Evolutionary conservation across 1,140 invertebrate genomes (phyloP).

Genomic region (Procambarus clarkii): DNA sequence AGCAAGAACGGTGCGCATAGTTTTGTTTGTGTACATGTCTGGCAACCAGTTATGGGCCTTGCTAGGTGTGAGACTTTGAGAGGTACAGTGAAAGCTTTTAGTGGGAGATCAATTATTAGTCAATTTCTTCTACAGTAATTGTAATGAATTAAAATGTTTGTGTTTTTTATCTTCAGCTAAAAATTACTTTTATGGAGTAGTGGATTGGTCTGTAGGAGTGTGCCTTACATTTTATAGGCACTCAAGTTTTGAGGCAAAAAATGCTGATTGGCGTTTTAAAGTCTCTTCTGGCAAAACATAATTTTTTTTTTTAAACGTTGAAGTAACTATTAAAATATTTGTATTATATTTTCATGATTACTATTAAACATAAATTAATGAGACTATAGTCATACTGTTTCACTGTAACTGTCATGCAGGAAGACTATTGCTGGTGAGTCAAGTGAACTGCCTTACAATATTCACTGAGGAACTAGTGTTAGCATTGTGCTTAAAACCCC

Average conservation of each 20-base stretch:
- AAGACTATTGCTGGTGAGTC: neutral
- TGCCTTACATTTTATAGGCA: constrained; percentile 9
- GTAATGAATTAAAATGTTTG: neutral
- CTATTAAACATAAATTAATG: neutral
- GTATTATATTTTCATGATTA: neutral
- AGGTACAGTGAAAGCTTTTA: neutral
- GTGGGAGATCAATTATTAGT: neutral
- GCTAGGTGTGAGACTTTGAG: neutral
- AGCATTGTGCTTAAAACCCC: neutral
- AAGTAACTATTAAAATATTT: neutral
- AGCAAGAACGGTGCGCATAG: no score
- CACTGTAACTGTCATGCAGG: neutral
- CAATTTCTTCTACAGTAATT: neutral
- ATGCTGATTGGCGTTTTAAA: neutral
- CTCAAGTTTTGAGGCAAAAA: neutral
- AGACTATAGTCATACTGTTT: neutral
- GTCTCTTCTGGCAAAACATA: neutral
- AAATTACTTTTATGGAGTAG: neutral
- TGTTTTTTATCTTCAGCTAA: neutral
- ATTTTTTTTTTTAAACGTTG: neutral
- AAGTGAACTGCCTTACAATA: neutral
- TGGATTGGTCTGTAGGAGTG: neutral
- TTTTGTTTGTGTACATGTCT: neutral
- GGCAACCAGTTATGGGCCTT: neutral
- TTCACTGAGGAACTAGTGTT: neutral